Evolutionary conservation across 2,113 vertebrate genomes (phyloP), one percentile per base, ranked within the genome.

Genomic region (Chaetodon auriga): DNA sequence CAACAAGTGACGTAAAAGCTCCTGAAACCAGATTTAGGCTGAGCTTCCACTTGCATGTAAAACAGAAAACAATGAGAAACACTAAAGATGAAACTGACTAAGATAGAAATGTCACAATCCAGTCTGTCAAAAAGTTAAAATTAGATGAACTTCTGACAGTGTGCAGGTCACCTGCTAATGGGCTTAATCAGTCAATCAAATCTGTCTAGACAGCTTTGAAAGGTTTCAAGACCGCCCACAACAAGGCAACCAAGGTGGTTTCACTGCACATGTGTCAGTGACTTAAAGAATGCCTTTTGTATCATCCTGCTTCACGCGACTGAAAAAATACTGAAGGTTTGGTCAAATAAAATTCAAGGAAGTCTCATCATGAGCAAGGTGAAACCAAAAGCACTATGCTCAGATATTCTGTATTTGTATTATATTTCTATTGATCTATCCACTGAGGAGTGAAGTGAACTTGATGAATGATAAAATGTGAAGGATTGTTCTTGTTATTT

Each of bases 121-220:
- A 48, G 58, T 62, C 74, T 69, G 55, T 75, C 21, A 75, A 78
- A 87, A 82, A 53, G 36, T 73, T 43, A 7, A 63, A 73, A 77
- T 63, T 53, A 53, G 45, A 69, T 74, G 38, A 80, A 85, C 76
- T 53, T 78, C 69, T 49, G 43, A 70, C 55, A 66, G 43, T 38
- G 55, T 65, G 30, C 49, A 60, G 25, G 57, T 84, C 23, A 72
- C 38, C 65, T 76, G 41, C 46, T 83, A 80, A 90, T 81, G 57
- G 65, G 84, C 18, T 70, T 79, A 84, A 93, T 92, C 87, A 76
- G 49, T 93, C 82, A 92, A 25, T 81, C 72, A 78, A 68, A 90
- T 83, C 14, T 58, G 58, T 86, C 75, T 45, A 51, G 85, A 87
- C 85, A 81, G 63, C n/a, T 84, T 78, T 25, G 74, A 83, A 87